Conservation (phyloP, 2,113 vertebrate species). For the Mastomys natalensis region DNA sequence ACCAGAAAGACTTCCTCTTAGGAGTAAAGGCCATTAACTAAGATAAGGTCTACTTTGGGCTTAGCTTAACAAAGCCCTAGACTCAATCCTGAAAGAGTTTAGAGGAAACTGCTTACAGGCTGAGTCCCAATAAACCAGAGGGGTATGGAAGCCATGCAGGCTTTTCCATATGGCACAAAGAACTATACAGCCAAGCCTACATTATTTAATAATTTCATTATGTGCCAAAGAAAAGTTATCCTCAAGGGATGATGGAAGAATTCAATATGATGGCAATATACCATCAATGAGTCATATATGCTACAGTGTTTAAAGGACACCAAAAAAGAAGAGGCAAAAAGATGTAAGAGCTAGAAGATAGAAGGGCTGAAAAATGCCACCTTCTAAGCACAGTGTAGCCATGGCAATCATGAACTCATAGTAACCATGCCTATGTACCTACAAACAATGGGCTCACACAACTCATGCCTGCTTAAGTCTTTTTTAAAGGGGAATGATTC, state of each 20-base stretch:
- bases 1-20: not conserved
- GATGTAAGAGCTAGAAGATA: not conserved
- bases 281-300: not conserved
- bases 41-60: not conserved
- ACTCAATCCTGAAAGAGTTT: not conserved
- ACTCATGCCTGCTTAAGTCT: not conserved
- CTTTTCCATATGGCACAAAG: not conserved
- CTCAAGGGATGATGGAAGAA: constrained; percentile 1
- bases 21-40: not conserved
- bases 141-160: not conserved
- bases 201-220: not conserved
- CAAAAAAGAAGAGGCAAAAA: not conserved
- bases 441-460: not conserved
- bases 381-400: not conserved
- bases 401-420: not conserved
- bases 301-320: not conserved
- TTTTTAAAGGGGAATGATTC: not conserved
- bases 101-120: not conserved
- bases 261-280: not conserved
- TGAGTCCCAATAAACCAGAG: not conserved
- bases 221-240: not conserved
- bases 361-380: not conserved
- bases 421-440: not conserved
- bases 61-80: not conserved
- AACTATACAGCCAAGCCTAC: not conserved